Base-by-base conservation (phyloP, 92 coral and sea anemone species). In the Muricea muricata region DNA sequence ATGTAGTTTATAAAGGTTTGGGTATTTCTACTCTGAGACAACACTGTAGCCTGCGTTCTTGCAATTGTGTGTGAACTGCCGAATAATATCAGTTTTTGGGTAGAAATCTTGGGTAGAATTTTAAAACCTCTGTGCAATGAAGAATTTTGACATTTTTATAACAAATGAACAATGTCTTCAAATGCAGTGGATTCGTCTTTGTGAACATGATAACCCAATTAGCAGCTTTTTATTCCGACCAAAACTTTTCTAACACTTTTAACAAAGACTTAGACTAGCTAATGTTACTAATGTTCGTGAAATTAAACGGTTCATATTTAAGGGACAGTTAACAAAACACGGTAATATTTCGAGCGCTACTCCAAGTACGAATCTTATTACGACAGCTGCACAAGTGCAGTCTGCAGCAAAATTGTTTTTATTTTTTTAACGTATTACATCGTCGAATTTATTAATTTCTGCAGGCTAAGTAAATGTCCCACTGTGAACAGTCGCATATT, bases 321-420 rank as follows among this genome's bases (percentile, higher is more conserved):
- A 17, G 50, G 14, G 14, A 45, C 9, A 45, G 15, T 18, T 52
- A 52, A 18, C 60, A 20, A 52, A 52, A 20, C 23, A 10, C 60
- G 6, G 26, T 52, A 52, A n/a, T n/a, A n/a, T n/a, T 52, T 10
- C 5, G 26, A 18, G 23, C 26, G 60, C 23, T 52, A 9, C 7
- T 17, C 5, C 0, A 24, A 28, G 18, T 28, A 63, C 12, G 6
- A 28, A 28, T 63, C 30, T 21, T 20, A 7, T 26, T 0, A 13
- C 34, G 35, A 63, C 70, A 63, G 70, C 70, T 63, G 70, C 70
- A 63, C 60, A 17, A 25, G 24, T 52, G 60, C 60, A 52, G 60
- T 6, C 60, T 52, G 60, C 60, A 52, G 60, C 20, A 52, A 52
- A 52, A 26, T 57, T 57, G 65, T 57, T 45, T 33, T 35, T 37